Conservation (phyloP, 2,888 invertebrate genomes). For the Octonoba sinensis region DNA sequence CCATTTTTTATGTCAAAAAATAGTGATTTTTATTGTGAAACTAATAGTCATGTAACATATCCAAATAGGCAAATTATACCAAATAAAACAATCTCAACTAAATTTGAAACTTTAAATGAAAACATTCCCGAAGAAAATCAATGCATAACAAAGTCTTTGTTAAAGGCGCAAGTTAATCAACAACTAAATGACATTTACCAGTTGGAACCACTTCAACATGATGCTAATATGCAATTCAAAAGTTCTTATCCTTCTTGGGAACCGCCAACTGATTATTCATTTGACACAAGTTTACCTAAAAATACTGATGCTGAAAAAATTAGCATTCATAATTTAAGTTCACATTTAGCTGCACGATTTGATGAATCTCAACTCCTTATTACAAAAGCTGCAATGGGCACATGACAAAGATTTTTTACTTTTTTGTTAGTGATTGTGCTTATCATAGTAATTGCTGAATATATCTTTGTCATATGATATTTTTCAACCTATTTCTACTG, state of each 20-base stretch:
- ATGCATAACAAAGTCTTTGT: too few relatives aligned
- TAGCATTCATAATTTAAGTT: not conserved
- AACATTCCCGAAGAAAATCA: not conserved
- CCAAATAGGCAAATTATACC: not conserved
- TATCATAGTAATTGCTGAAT: not conserved
- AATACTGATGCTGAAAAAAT: slow-evolving; percentile 1
- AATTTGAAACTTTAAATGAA: not conserved
- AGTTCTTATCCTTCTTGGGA: not conserved
- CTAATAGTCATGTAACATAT: not conserved
- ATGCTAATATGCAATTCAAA: not conserved
- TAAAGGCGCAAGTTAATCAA: not conserved
- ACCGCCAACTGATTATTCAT: not conserved
- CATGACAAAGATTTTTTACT: not conserved
- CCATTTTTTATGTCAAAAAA: slow-evolving; percentile 13
- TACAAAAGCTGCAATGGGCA: slow-evolving; percentile 5
- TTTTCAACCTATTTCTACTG: too few relatives aligned
- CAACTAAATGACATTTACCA: not conserved
- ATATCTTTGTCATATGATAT: too few relatives aligned
- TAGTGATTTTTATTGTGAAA: slow-evolving; percentile 3
- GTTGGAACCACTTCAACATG: not conserved
- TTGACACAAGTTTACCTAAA: not conserved
- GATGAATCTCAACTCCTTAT: slow-evolving; percentile 8
- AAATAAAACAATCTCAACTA: not conserved
- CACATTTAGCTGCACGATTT: not conserved
- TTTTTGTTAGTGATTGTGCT: not conserved